These are phyloP conservation scores for Corvus cornix DNA, from an alignment of 2,113 vertebrate genomes.

Conservation along the genomic window DNA sequence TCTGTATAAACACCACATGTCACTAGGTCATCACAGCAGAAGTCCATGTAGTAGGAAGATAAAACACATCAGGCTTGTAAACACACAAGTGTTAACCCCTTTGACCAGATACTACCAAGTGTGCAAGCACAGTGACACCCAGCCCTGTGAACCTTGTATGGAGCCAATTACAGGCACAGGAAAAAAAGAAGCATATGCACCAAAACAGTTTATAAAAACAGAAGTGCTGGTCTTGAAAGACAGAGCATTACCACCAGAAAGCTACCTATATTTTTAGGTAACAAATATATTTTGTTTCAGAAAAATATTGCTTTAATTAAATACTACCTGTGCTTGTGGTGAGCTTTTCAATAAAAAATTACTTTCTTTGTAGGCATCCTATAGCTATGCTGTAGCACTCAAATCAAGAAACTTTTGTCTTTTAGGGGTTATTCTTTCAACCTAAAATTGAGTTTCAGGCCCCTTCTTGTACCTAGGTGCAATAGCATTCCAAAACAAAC, in stretches of 20 bases:
- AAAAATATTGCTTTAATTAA: not conserved
- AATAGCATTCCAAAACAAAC: not conserved
- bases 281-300: not conserved
- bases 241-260: not conserved
- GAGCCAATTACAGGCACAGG: not conserved
- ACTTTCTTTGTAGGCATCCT: not conserved
- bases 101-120: not conserved
- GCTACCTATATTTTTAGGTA: not conserved
- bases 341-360: not conserved
- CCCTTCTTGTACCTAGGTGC: not conserved
- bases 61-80: not conserved
- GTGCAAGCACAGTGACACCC: not conserved
- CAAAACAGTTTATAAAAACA: not conserved
- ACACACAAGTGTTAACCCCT: not conserved
- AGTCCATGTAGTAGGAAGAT: not conserved
- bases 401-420: not conserved
- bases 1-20: not conserved
- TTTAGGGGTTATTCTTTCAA: not conserved
- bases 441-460: not conserved
- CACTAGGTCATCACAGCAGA: not conserved
- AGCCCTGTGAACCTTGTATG: not conserved
- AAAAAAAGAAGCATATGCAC: rapidly evolving
- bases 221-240: not conserved
- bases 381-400: not conserved
- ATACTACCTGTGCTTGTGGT: not conserved